A percentile compares a stretch with the other conserved stretches of the same genome.
Conservation (phyloP, 2,888 invertebrate genomes). For the Artemia sinica region DNA sequence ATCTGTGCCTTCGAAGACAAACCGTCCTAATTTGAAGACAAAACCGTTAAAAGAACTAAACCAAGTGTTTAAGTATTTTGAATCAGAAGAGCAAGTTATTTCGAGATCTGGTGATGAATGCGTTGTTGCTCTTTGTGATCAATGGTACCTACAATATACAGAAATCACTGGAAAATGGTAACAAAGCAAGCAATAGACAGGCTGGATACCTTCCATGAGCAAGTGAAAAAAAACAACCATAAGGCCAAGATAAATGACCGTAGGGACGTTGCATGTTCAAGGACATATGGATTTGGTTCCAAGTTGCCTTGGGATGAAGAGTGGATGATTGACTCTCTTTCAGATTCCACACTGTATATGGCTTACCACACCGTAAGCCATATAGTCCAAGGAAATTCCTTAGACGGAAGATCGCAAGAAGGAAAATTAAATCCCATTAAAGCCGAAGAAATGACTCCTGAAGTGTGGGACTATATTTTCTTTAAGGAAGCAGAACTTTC, state of each 20-base stretch:
- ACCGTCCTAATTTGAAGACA: too few relatives aligned
- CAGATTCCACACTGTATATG: conserved; percentile 97
- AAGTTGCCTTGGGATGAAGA: conserved; percentile 91
- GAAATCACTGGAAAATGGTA: conserved; percentile 70
- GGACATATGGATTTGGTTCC: conserved; percentile 89
- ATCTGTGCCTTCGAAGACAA: conserved; percentile 33
- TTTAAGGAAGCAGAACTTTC: conserved; percentile 53
- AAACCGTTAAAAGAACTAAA: too few relatives aligned
- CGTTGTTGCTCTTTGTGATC: conserved; percentile 93
- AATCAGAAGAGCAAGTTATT: conserved; percentile 80
- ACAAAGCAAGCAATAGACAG: conserved; percentile 50
- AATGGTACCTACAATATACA: conserved; percentile 93
- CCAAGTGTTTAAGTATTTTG: conserved; percentile 41
- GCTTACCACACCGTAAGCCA: conserved; percentile 90
- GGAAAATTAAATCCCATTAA: conserved; percentile 37
- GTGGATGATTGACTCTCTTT: conserved; percentile 94
- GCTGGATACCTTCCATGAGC: conserved; percentile 80
- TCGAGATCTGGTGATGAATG: conserved; percentile 91
- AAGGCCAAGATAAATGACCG: conserved; percentile 79
- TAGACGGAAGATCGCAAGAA: conserved; percentile 45
- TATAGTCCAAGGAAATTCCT: conserved; percentile 68
- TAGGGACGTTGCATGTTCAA: conserved; percentile 91
- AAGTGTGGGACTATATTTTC: conserved; percentile 95
- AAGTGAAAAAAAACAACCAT: conserved; percentile 77
- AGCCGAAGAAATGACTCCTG: conserved; percentile 61